Base-by-base conservation (phyloP, 1,140 invertebrate species). In the Bombus ignitus region DNA sequence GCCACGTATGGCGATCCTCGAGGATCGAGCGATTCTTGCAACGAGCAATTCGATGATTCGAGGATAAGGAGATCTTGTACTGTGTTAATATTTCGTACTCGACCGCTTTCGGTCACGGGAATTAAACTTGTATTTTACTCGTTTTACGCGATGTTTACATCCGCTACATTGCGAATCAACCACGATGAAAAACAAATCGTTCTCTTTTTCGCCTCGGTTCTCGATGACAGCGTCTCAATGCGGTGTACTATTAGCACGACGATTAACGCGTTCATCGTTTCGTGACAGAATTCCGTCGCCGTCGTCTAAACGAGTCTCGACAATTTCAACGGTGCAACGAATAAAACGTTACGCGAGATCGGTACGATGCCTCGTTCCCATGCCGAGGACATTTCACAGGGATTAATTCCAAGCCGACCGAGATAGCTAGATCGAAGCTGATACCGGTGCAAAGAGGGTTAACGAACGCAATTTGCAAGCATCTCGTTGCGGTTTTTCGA, bases 381-480 rank as follows among this genome's bases (percentile, higher is more conserved):
- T 32, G n/a, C 22, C 1, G 37, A 28, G 15, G 62, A 83, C 44
- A 77, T 15, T 70, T 79, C 32, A 18, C n/a, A 53, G 35, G 39
- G 68, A 71, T 84, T 62, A 84, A 84, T 84, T 44, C 32, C 81
- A 22, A 10, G 62, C 9, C 22, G 72, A 32, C 12, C 53, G 47
- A 25, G 47, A 71, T 76, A 79, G 66, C 2, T 12, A 72, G 83
- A 53, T 79, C 37, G 71, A 85, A 59, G 42, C 25, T 44, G 77
- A 85, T 72, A 53, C 5, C 22, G 37, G 22, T 12, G 71, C n/a
- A 32, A 37, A 37, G 53, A 3, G 53, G 70, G 62, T 81, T 85
- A 85, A 85, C 59, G 78, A 85, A 66, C 86, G 75, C 76, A 47
- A 79, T 79, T 65, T 39, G 82, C 70, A 66, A 70, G 42, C 72